Evolutionary conservation across 2,113 vertebrate species (phyloP).

Genomic region (Anoura caudifer): DNA sequence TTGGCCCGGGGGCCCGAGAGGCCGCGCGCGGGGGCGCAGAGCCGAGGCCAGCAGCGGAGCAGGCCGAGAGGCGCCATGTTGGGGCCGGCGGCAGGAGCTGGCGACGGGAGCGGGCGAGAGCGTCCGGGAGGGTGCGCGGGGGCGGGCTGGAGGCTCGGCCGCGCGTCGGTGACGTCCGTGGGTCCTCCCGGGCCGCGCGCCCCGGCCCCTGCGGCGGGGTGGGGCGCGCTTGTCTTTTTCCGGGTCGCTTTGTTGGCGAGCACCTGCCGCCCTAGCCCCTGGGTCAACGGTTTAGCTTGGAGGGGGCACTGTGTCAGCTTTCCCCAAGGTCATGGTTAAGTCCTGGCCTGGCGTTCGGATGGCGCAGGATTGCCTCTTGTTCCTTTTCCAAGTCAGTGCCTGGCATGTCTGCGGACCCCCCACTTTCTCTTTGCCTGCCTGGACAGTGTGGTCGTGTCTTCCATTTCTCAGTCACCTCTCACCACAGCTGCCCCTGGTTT

Average conservation of each 20-base stretch:
- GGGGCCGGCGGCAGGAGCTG: neutral
- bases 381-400: neutral
- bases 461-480: neutral
- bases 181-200: neutral
- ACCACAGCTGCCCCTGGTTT: neutral
- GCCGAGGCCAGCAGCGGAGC: conserved; percentile 24
- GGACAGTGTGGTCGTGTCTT: neutral
- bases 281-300: fast-evolving
- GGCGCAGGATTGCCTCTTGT: neutral
- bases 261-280: neutral
- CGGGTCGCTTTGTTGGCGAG: fast-evolving
- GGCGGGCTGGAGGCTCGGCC: conserved; percentile 48
- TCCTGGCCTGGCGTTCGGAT: neutral
- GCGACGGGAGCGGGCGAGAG: neutral
- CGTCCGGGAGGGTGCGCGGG: neutral
- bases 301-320: neutral
- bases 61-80: conserved; percentile 76
- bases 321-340: neutral
- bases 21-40: neutral
- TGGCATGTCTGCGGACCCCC: neutral
- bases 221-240: neutral
- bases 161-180: conserved; percentile 9
- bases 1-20: neutral
- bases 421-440: fast-evolving
- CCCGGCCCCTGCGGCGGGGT: neutral